phyloP scores from a whole-genome alignment of 1,140 invertebrate genomes.

The Drosophila mauritiana region DNA sequence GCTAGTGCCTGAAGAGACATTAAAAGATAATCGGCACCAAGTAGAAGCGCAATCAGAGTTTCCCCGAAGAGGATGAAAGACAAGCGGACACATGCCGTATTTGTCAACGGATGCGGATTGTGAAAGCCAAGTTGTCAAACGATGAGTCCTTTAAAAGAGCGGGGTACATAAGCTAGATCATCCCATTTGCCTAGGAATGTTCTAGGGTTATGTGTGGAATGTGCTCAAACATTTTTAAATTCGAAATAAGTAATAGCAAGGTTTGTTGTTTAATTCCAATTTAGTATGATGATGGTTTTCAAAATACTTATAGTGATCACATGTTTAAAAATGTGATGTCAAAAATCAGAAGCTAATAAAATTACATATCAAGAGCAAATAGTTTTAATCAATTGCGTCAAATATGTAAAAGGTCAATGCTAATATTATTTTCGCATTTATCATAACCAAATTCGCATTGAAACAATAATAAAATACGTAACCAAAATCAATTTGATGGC shows the following conservation, averaged over 20 bases:
- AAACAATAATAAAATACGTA: not conserved
- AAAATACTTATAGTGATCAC: no score
- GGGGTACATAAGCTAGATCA: not conserved
- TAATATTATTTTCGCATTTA: not conserved
- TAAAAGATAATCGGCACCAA: slow-evolving; percentile 50
- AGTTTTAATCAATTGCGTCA: no score
- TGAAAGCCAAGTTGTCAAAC: slow-evolving; percentile 31
- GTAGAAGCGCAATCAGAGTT: slow-evolving; percentile 42
- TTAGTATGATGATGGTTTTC: no score
- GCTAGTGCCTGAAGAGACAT: slow-evolving; percentile 36
- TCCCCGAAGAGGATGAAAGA: slow-evolving; percentile 1
- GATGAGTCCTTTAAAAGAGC: not conserved
- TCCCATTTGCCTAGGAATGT: not conserved
- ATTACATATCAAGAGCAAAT: not conserved
- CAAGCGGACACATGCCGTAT: slow-evolving; percentile 20
- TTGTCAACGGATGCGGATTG: slow-evolving; percentile 18
- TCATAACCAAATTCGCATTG: not conserved
- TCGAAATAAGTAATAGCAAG: no score
- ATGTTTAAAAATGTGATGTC: no score
- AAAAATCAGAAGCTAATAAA: no score
- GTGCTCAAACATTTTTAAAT: not conserved
- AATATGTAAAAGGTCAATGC: no score
- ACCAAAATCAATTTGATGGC: not conserved
- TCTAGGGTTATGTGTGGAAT: not conserved
- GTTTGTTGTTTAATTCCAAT: no score